Percentiles rank a stretch among this genome's conserved stretches.
phyloP scores from a whole-genome alignment of 2,113 vertebrate genomes.

The Pampusana beccarii region DNA sequence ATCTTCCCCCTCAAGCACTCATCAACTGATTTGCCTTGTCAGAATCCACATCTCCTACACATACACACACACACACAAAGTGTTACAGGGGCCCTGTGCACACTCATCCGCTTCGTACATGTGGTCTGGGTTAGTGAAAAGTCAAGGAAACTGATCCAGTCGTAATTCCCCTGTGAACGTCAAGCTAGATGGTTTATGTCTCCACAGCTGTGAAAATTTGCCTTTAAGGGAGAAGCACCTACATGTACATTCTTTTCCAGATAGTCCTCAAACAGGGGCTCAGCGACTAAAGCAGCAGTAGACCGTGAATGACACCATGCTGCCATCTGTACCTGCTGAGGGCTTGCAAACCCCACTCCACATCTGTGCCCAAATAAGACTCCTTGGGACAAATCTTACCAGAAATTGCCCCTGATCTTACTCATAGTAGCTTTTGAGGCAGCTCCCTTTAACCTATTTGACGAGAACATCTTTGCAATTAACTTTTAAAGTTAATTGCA shows the following conservation, averaged over 20 bases:
- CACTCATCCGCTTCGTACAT: neutral
- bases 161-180: neutral
- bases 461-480: neutral
- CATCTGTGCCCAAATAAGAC: neutral
- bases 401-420: neutral
- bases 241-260: neutral
- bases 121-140: neutral
- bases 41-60: neutral
- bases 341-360: neutral
- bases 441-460: neutral
- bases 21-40: neutral
- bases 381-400: neutral
- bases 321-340: neutral
- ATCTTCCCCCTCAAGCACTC: neutral
- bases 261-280: neutral
- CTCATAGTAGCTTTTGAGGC: neutral
- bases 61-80: neutral
- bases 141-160: neutral
- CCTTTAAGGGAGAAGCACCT: neutral
- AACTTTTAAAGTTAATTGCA: neutral
- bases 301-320: too few species aligned
- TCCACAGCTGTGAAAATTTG: neutral
- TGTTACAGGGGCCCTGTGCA: neutral
- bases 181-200: neutral
- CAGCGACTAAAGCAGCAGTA: neutral